Conservation (phyloP, 2,113 vertebrate genomes). For the Cichladusa arquata region DNA sequence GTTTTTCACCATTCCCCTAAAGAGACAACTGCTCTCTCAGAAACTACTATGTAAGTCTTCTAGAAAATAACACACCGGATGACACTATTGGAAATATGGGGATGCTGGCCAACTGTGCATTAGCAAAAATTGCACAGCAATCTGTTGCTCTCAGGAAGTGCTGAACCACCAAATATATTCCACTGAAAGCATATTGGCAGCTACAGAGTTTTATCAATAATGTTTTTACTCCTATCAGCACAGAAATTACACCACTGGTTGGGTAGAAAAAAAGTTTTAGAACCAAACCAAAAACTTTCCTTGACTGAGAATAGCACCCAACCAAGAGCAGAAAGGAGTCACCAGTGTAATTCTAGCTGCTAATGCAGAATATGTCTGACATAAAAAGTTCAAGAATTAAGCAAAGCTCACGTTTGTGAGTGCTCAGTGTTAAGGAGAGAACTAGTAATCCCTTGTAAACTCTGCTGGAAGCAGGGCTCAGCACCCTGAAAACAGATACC, state of each 20-base stretch:
- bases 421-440: not conserved
- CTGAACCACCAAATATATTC: not conserved
- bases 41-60: not conserved
- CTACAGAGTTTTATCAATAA: not conserved
- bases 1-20: not conserved
- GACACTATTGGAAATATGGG: not conserved
- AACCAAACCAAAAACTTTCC: not conserved
- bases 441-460: not conserved
- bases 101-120: slow-evolving; percentile 3
- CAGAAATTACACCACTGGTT: not conserved
- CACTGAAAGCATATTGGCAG: slow-evolving; percentile 26
- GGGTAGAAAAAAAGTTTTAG: not conserved
- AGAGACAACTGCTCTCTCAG: not conserved
- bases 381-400: not conserved
- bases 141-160: not conserved
- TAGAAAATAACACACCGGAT: not conserved
- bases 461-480: not conserved
- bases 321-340: not conserved
- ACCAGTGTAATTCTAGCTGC: not conserved
- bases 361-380: not conserved
- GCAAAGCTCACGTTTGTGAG: not conserved
- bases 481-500: not conserved
- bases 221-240: not conserved
- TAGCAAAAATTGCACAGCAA: slow-evolving; percentile 17
- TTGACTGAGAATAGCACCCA: not conserved